Percentiles rank a stretch among this genome's conserved stretches.
Conservation (phyloP, 1,140 invertebrate genomes). For the Pseudomyrmex gracilis region DNA sequence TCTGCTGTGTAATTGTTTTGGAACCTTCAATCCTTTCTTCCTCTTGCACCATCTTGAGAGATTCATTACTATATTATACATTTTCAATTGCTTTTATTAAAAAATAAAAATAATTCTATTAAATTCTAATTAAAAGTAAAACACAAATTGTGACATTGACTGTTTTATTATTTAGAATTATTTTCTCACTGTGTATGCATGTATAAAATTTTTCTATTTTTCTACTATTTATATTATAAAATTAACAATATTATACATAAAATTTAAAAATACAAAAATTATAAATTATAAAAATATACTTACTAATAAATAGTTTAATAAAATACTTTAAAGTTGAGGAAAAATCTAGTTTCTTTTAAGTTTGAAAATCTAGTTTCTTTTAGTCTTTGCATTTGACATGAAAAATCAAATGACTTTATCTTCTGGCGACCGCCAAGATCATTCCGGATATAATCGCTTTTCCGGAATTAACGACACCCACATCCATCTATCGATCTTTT, state of each 20-base stretch:
- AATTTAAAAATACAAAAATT: too few species aligned
- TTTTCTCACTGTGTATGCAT: too few species aligned
- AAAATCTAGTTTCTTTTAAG: not conserved
- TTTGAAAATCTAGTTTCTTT: not conserved
- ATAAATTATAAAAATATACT: too few species aligned
- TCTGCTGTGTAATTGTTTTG: not conserved
- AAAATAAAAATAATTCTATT: too few species aligned
- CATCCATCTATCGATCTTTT: conserved; percentile 15
- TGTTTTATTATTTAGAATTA: too few species aligned
- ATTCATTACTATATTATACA: not conserved
- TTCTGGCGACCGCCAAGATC: not conserved
- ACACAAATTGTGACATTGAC: too few species aligned
- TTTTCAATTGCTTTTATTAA: not conserved
- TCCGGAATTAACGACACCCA: not conserved
- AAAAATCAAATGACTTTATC: not conserved
- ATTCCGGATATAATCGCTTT: conserved; percentile 1
- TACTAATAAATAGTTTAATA: not conserved
- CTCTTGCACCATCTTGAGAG: not conserved
- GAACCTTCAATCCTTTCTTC: not conserved
- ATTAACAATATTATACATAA: too few species aligned
- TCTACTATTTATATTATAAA: too few species aligned
- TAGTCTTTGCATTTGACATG: not conserved
- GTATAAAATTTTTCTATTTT: too few species aligned
- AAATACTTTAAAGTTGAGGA: not conserved
- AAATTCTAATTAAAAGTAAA: too few species aligned